Base-by-base conservation (phyloP, 2,888 invertebrate species). In the Tiliacea citrago region DNA sequence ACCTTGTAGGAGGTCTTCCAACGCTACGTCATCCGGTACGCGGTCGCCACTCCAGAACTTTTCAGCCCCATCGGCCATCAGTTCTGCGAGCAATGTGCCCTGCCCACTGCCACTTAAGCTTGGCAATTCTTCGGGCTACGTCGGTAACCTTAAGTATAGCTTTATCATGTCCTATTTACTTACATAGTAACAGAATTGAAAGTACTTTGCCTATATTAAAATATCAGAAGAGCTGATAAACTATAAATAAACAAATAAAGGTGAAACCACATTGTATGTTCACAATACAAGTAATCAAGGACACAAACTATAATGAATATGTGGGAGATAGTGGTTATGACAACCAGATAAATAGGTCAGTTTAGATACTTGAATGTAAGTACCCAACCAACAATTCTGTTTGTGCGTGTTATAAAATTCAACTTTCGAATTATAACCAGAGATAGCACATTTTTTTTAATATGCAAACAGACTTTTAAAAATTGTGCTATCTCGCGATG, bases 241-340 rank as follows among this genome's bases (percentile, higher is more conserved):
- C 18, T 57, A 57, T 2, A 69, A 45, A 51, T 49, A 79, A 61
- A 63, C 45, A 47, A 73, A 79, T 16, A 12, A 55, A 79, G 53
- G 68, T 69, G 68, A 63, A 60, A 53, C 49, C 42, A 68, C 66
- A 62, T 72, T 68, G 58, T 72, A 68, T 47, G 58, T 42, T 1
- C 58, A 74, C 47, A 58, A 57, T 47, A 73, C 21, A 51, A n/a
- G 35, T 58, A 65, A 81, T 68, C 39, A 61, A 66, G 55, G 29
- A 51, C 47, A 63, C 24, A 18, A 51, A 72, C 35, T 49, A 35
- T 73, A 67, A 62, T 77, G 12, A 53, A 67, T 51, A 68, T 49
- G 9, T 35, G 51, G 53, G 9, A 18, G 69, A 82, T 82, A 78
- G 78, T 69, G 62, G n/a, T 24, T 21, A 70, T 57, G 55, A 35